phyloP scores from a whole-genome alignment of 2,113 vertebrate species.

The Onychostoma macrolepis region DNA sequence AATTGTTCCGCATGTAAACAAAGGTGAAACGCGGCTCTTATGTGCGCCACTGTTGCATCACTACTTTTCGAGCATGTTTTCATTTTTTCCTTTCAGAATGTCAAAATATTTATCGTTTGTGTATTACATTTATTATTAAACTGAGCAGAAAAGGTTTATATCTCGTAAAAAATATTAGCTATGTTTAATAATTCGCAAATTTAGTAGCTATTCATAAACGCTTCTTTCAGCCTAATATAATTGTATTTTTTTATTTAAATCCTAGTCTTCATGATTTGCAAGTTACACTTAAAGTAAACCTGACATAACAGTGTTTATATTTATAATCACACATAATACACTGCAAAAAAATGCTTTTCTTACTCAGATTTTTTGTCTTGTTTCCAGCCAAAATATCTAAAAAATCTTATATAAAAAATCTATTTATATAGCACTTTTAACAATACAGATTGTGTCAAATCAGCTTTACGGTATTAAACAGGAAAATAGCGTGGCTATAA shows the following conservation, averaged over 20 bases:
- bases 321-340: background rate
- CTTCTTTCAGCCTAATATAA: background rate
- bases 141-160: background rate
- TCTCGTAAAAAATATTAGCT: background rate
- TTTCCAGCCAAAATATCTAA: too few species aligned
- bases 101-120: background rate
- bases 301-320: background rate
- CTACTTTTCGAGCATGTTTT: background rate
- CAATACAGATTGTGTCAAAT: too few species aligned
- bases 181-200: background rate
- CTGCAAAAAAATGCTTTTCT: too few species aligned
- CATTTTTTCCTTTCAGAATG: background rate
- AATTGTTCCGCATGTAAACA: slow-evolving; percentile 47
- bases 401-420: too few species aligned
- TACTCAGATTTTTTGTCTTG: too few species aligned
- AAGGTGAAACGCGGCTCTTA: slow-evolving; percentile 42
- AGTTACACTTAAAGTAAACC: background rate
- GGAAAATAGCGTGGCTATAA: too few species aligned
- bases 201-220: background rate
- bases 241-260: background rate
- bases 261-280: background rate
- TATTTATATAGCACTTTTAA: too few species aligned
- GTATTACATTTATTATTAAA: background rate
- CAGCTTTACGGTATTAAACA: too few species aligned
- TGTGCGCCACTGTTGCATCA: slow-evolving; percentile 36